phyloP scores from a whole-genome alignment of 2,888 invertebrate genomes.

The Stenodema calcarata region DNA sequence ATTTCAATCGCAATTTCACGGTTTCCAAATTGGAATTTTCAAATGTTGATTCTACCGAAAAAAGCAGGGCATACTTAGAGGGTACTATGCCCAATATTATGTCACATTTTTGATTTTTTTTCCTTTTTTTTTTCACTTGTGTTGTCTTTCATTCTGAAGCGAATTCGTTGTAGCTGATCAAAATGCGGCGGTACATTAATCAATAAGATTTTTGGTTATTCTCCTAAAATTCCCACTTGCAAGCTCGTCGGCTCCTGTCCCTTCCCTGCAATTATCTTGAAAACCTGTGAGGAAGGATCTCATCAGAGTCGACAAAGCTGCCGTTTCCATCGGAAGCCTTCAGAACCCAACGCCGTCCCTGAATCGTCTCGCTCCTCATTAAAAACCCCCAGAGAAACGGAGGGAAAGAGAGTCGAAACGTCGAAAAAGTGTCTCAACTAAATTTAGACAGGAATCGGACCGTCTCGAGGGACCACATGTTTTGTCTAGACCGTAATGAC shows the following conservation, averaged over 20 bases:
- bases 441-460: conserved; percentile 34
- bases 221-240: not conserved
- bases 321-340: not conserved
- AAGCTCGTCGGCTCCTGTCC: not conserved
- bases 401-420: not conserved
- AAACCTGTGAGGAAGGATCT: not conserved
- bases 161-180: no score
- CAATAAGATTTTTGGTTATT: no score
- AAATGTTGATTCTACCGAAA: no score
- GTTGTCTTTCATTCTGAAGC: no score
- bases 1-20: no score
- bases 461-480: conserved; percentile 19
- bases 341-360: not conserved
- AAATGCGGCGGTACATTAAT: no score
- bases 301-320: not conserved
- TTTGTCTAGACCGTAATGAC: conserved; percentile 23
- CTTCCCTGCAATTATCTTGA: not conserved
- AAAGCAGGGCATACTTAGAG: no score
- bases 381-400: not conserved
- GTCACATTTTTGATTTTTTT: no score
- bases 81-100: no score
- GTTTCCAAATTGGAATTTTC: no score
- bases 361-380: not conserved
- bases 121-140: no score
- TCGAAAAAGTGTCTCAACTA: not conserved